Percentiles rank a stretch among this genome's conserved stretches.
Conservation (phyloP, 2,113 vertebrate species). For the Calidris pugnax region DNA sequence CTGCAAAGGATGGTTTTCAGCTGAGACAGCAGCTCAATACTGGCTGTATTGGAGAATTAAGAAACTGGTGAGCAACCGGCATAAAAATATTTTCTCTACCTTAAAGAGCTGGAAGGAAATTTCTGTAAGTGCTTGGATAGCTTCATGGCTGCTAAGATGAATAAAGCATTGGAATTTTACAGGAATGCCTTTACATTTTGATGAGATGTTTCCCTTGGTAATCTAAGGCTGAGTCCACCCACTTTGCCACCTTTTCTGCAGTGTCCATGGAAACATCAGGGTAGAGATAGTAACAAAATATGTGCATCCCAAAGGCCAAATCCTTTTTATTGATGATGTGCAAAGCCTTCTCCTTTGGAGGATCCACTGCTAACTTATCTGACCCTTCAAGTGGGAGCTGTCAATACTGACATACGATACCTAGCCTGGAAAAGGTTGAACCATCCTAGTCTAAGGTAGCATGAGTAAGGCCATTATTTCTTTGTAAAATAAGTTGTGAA, state of each 20-base stretch:
- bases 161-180: neutral
- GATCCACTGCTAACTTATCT: neutral
- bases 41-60: neutral
- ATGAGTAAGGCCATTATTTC: neutral
- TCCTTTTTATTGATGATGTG: neutral
- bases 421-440: neutral
- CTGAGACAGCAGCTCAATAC: neutral
- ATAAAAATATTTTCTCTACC: neutral
- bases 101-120: neutral
- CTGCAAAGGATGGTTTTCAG: neutral
- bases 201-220: neutral
- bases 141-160: neutral
- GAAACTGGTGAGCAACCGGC: neutral
- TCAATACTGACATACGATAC: neutral
- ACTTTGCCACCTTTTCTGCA: neutral
- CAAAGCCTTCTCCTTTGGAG: neutral
- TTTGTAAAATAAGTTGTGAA: neutral
- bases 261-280: neutral
- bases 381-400: neutral
- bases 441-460: neutral
- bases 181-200: neutral
- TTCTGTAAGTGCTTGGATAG: neutral
- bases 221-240: neutral
- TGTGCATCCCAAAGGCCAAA: neutral
- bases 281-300: neutral